These are phyloP conservation scores for Meloidogyne floridensis DNA, from an alignment of 1,140 invertebrate species.

Conservation along the genomic window DNA sequence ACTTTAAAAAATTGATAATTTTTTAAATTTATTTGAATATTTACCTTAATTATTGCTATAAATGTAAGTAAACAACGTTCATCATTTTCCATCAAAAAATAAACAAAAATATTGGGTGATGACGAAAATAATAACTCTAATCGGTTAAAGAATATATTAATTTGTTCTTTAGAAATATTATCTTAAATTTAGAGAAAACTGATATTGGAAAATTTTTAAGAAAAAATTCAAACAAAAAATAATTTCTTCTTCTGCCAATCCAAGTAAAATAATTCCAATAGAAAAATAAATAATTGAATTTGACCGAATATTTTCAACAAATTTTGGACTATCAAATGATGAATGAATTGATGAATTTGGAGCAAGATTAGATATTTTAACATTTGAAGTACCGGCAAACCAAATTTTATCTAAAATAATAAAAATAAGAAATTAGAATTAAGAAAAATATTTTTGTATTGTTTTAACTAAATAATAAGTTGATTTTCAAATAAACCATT, in stretches of 20 bases:
- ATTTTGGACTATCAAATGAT: not conserved
- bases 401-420: constrained; percentile 18
- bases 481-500: not conserved
- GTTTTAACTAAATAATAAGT: not conserved
- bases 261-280: constrained; percentile 23
- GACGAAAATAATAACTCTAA: constrained; percentile 3
- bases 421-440: not conserved
- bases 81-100: constrained; percentile 26
- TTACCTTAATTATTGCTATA: not conserved
- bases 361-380: not conserved
- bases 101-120: not conserved
- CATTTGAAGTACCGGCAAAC: constrained; percentile 21
- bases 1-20: not conserved
- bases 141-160: constrained; percentile 8
- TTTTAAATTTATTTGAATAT: not conserved
- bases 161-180: constrained; percentile 1
- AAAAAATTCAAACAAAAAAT: not conserved
- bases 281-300: constrained; percentile 18
- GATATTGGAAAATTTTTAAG: not conserved
- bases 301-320: constrained; percentile 2
- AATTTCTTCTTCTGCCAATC: not conserved
- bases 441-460: constrained; percentile 5
- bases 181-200: not conserved
- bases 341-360: not conserved
- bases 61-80: constrained; percentile 26